Evolutionary conservation across 2,113 vertebrate species (phyloP), one percentile per base, ranked within the genome.

Genomic region (Sylvicapra grimmia): DNA sequence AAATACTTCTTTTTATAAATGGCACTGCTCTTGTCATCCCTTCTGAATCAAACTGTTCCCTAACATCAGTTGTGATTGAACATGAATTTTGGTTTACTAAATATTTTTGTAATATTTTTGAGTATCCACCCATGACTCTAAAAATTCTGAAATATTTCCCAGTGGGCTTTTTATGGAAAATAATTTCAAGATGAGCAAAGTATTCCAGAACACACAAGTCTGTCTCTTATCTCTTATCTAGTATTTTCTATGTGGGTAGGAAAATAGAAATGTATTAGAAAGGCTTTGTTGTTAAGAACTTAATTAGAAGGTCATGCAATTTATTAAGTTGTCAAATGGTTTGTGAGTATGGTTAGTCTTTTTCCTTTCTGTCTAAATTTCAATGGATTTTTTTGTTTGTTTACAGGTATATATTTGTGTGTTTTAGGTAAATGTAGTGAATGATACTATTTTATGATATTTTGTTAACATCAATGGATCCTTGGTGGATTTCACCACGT

Each of bases 81-180:
- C 47, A 59, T 89, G 47, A 91, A 13, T 90, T 86, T 86, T 77
- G 82, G 19, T 94, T 96, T 97, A 82, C 87, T 96, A 93, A 95
- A 93, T 96, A 40, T 29, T 89, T 92, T 96, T 89, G 93, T 90
- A 93, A 96, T 97, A 63, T 92, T 96, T 94, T 85, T 84, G 49
- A 86, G 88, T 85, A 96, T 86, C 94, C 85, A 86, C 90, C 95
- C 88, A 75, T 80, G 16, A 84, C 61, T 92, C 94, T 61, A 86
- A 90, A 93, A 93, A 72, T 82, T 95, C 87, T 95, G 27, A 93
- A 96, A 88, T 82, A 95, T 96, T 97, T 94, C 82, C 63, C 44
- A 96, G 13, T 85, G 84, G 40, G 56, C 49, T 61, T 93, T 97
- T 92, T 40, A 87, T 88, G 56, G 36, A 93, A 96, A 75, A 87